phyloP scores from a whole-genome alignment of 2,797 vertebrate species.

The Anguilla megastoma region DNA sequence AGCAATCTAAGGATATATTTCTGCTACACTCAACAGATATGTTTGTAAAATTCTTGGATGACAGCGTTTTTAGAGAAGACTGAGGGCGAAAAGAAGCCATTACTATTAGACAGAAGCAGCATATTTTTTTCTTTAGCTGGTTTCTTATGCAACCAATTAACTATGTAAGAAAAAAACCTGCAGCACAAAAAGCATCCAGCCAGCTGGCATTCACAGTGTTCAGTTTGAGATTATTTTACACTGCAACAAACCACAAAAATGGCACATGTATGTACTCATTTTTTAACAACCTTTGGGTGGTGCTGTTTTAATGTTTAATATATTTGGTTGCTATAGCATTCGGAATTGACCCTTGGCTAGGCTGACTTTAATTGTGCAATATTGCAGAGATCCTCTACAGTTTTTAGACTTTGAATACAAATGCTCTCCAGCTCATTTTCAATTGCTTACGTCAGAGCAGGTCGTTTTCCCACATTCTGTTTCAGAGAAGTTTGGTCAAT shows the following conservation, averaged over 20 bases:
- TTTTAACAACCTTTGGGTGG: not conserved
- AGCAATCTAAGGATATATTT: not conserved
- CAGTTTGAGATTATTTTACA: not conserved
- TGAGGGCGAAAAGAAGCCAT: not conserved
- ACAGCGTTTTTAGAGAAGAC: not conserved
- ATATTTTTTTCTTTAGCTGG: not conserved
- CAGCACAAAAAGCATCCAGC: not conserved
- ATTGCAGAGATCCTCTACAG: not conserved
- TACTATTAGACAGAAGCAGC: not conserved
- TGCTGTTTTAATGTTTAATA: conserved; percentile 18
- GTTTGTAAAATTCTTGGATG: not conserved
- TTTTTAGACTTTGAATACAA: not conserved
- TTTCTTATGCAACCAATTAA: not conserved
- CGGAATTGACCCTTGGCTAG: not conserved
- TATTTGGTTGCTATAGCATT: conserved; percentile 10
- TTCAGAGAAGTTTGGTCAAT: not conserved
- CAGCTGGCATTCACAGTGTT: conserved; percentile 15
- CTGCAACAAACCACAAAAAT: not conserved
- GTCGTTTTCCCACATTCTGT: not conserved
- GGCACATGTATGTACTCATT: not conserved
- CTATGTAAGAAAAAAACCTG: not conserved
- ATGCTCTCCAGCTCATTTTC: not conserved
- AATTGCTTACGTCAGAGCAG: not conserved
- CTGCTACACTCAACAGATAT: not conserved
- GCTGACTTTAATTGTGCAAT: not conserved